Conservation (phyloP, 1,140 invertebrate genomes). For the Popillia japonica region DNA sequence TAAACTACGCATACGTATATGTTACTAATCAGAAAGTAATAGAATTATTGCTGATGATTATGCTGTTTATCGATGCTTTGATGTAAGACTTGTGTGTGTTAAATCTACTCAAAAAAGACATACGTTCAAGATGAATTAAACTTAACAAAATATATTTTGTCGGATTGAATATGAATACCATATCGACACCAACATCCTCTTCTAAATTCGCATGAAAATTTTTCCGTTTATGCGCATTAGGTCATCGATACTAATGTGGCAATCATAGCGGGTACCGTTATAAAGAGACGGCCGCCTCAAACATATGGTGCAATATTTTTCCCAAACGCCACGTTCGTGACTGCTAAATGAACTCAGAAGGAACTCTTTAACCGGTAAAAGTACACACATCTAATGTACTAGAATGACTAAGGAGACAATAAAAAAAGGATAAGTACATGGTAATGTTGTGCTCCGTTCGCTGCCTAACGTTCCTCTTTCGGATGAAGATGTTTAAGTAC, state of each 20-base stretch:
- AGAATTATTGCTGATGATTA: too few species aligned
- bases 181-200: too few species aligned
- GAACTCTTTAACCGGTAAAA: slow-evolving; percentile 4
- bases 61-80: too few species aligned
- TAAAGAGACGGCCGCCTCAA: slow-evolving; percentile 24
- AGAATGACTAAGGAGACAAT: slow-evolving; percentile 2
- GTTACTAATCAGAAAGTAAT: too few species aligned
- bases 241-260: slow-evolving; percentile 20
- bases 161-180: too few species aligned
- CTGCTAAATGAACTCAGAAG: slow-evolving; percentile 4
- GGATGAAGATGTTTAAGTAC: slow-evolving; percentile 18
- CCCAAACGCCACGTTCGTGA: background rate
- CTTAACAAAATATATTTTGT: too few species aligned
- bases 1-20: too few species aligned
- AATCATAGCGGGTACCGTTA: slow-evolving; percentile 26
- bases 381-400: background rate
- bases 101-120: too few species aligned
- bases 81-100: too few species aligned
- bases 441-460: background rate
- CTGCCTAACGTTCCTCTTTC: background rate
- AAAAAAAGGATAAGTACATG: slow-evolving; percentile 17
- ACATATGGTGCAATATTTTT: slow-evolving; percentile 26
- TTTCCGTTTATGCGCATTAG: too few species aligned
- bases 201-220: too few species aligned
- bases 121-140: too few species aligned